Conservation (phyloP, 2,113 vertebrate genomes). For the Scartelaos histophorus region DNA sequence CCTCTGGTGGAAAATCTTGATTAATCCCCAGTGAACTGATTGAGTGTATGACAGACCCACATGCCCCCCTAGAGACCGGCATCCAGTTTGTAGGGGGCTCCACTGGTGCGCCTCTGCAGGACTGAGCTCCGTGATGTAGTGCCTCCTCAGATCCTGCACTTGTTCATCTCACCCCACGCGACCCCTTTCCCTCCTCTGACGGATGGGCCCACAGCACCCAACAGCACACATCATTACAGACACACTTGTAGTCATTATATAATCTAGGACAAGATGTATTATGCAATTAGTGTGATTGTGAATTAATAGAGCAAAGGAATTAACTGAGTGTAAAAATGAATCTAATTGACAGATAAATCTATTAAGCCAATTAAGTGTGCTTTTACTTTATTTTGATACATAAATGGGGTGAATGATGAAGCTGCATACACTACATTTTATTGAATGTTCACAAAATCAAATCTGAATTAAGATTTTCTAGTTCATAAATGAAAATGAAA, state of each 20-base stretch:
- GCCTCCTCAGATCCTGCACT: slow-evolving; percentile 27
- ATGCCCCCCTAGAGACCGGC: neutral
- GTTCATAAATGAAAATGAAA: too few relatives aligned
- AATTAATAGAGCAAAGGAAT: slow-evolving; percentile 22
- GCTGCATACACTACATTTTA: too few relatives aligned
- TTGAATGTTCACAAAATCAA: too few relatives aligned
- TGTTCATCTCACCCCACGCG: slow-evolving; percentile 36
- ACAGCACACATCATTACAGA: slow-evolving; percentile 48
- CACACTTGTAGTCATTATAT: slow-evolving; percentile 46
- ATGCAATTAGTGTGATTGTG: slow-evolving; percentile 57
- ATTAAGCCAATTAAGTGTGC: neutral
- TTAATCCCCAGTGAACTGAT: too few relatives aligned
- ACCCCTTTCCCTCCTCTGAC: slow-evolving; percentile 42
- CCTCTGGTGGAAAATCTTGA: too few relatives aligned
- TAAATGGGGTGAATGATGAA: too few relatives aligned
- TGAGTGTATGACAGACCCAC: too few relatives aligned
- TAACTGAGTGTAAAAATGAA: neutral
- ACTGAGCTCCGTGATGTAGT: slow-evolving; percentile 33
- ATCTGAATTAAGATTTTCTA: too few relatives aligned
- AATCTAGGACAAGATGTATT: slow-evolving; percentile 69
- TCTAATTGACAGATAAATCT: neutral
- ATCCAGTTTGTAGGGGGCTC: neutral
- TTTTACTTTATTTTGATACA: too few relatives aligned
- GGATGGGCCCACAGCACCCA: slow-evolving; percentile 53
- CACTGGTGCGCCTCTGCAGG: slow-evolving; percentile 3